phyloP scores from a whole-genome alignment of 2,113 vertebrate species.

The Ammodytes marinus region DNA sequence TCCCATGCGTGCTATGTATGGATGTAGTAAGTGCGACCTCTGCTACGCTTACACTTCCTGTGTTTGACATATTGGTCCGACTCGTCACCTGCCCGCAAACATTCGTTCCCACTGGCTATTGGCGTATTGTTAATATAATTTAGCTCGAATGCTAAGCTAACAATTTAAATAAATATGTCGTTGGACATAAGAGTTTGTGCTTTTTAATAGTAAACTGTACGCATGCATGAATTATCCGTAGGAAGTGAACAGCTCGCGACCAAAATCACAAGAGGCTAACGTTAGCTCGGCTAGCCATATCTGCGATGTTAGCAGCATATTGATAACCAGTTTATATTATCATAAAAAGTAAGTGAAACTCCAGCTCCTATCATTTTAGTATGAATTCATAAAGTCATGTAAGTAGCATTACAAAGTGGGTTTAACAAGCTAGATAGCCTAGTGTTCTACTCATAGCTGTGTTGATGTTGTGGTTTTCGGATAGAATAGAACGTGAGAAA shows the following conservation, averaged over 20 bases:
- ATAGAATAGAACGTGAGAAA: conserved; percentile 28
- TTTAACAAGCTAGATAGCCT: not conserved
- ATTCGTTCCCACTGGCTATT: conserved; percentile 41
- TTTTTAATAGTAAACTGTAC: not conserved
- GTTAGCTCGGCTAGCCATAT: conserved; percentile 6
- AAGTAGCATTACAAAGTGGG: too few species aligned
- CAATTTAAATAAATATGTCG: not conserved
- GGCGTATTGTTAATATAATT: not conserved
- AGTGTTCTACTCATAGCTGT: not conserved
- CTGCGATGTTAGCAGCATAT: not conserved
- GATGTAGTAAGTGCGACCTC: conserved; percentile 63
- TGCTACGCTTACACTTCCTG: conserved; percentile 65
- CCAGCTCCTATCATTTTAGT: not conserved
- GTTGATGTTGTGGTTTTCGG: conserved; percentile 68
- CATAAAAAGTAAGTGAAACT: not conserved
- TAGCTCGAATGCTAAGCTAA: not conserved
- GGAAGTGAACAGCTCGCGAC: not conserved
- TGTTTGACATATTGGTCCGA: conserved; percentile 68
- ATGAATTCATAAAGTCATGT: rapidly evolving
- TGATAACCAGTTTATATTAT: not conserved
- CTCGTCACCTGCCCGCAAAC: not conserved
- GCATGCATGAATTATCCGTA: not conserved
- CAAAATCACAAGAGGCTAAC: conserved; percentile 11
- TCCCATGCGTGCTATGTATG: not conserved
- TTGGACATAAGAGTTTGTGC: rapidly evolving